A percentile compares a stretch with the other conserved stretches of the same genome.
Conservation (phyloP, 1,140 invertebrate genomes). For the Polyergus mexicanus region DNA sequence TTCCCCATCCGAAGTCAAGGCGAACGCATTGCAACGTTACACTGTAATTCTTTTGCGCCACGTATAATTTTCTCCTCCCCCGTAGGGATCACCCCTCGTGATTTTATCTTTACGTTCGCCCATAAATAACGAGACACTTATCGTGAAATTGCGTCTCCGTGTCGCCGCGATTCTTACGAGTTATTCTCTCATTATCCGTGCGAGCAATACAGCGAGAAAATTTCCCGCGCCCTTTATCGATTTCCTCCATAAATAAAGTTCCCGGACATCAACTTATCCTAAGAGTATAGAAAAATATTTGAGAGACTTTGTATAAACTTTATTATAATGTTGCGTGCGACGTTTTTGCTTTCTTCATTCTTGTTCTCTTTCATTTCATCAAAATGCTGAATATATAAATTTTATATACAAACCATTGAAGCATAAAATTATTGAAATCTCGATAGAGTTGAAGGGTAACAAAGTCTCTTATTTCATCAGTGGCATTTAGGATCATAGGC, state of each 20-base stretch:
- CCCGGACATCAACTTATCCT: neutral
- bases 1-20: neutral
- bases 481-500: no score
- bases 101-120: slow-evolving; percentile 52
- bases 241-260: slow-evolving; percentile 20
- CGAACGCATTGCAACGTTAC: neutral
- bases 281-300: slow-evolving; percentile 1
- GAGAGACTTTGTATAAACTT: neutral
- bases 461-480: neutral
- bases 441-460: neutral
- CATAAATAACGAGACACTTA: slow-evolving; percentile 58
- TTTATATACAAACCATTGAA: no score
- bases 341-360: neutral
- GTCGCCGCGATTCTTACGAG: slow-evolving; percentile 30
- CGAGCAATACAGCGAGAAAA: slow-evolving; percentile 15
- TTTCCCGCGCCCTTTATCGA: neutral
- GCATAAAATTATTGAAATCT: neutral
- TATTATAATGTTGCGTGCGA: neutral
- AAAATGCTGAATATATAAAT: neutral
- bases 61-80: slow-evolving; percentile 15
- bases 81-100: neutral
- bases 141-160: slow-evolving; percentile 42
- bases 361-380: neutral
- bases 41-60: neutral
- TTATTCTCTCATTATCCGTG: slow-evolving; percentile 35